phyloP scores from a whole-genome alignment of 2,888 invertebrate species.

The Drosophila setosimentum region DNA sequence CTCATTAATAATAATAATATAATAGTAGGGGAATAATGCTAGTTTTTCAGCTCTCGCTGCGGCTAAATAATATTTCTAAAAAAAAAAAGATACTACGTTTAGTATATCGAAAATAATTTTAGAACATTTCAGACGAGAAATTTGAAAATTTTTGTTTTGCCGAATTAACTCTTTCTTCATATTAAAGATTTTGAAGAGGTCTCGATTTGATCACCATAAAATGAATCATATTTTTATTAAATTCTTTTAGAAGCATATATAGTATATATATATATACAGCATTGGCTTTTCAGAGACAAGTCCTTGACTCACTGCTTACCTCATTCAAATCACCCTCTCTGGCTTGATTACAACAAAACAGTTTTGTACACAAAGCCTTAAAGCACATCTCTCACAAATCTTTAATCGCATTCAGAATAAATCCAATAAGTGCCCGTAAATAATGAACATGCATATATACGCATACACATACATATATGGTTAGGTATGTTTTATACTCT shows the following conservation, averaged over 20 bases:
- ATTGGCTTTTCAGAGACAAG: neutral
- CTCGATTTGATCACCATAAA: neutral
- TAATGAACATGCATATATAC: neutral
- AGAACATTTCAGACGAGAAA: neutral
- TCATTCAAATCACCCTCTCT: constrained; percentile 81
- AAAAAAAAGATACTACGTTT: neutral
- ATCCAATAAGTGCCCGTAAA: neutral
- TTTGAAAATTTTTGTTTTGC: neutral
- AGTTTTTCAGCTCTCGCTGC: neutral
- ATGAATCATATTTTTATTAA: neutral
- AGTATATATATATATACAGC: neutral
- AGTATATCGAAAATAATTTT: neutral
- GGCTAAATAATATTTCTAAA: neutral
- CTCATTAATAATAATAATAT: neutral
- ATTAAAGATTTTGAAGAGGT: neutral
- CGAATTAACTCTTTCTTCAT: neutral
- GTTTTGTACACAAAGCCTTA: constrained; percentile 49
- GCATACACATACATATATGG: neutral
- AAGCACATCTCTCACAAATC: constrained; percentile 62
- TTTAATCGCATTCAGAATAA: constrained; percentile 7
- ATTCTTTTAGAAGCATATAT: neutral
- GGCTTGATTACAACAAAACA: constrained; percentile 68
- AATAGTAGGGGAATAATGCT: neutral
- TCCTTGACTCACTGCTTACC: constrained; percentile 74
- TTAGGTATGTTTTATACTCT: neutral